phyloP scores from a whole-genome alignment of 2,113 vertebrate genomes.

The Chaetodon trifascialis region DNA sequence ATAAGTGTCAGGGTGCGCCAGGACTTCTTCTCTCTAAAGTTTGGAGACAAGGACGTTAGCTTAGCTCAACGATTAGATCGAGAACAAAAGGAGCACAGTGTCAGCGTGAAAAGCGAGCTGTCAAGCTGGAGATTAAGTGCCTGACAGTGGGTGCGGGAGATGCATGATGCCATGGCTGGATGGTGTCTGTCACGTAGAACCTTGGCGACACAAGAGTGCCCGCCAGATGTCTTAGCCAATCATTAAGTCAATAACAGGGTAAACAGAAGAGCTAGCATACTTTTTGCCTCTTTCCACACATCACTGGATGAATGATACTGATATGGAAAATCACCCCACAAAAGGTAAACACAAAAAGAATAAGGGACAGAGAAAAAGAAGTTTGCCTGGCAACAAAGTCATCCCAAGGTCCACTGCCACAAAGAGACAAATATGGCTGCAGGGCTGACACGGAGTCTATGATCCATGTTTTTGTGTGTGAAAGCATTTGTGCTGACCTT shows the following conservation, averaged over 20 bases:
- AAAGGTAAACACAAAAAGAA: conserved; percentile 83
- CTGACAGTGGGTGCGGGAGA: conserved; percentile 73
- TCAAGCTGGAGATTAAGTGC: conserved; percentile 62
- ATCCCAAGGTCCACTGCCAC: conserved; percentile 82
- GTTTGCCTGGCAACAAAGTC: conserved; percentile 83
- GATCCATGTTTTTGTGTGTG: conserved; percentile 36
- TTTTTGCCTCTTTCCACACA: conserved; percentile 83
- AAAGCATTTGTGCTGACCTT: conserved; percentile 54
- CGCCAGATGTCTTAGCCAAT: conserved; percentile 80
- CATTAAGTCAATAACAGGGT: conserved; percentile 86
- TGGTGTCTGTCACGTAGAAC: conserved; percentile 82
- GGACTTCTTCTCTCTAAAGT: conserved; percentile 60
- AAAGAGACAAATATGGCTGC: conserved; percentile 52
- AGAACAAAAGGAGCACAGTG: conserved; percentile 74
- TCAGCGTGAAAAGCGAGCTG: conserved; percentile 75
- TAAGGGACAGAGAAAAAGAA: conserved; percentile 69
- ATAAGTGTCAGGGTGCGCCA: conserved; percentile 77
- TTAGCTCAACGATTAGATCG: conserved; percentile 51
- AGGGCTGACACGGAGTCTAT: conserved; percentile 44
- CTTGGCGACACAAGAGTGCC: conserved; percentile 77
- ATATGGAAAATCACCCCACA: conserved; percentile 83
- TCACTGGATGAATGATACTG: conserved; percentile 75
- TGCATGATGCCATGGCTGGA: conserved; percentile 66
- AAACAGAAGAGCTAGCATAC: conserved; percentile 79
- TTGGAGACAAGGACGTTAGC: conserved; percentile 71